A percentile compares a stretch with the other conserved stretches of the same genome.
These are phyloP conservation scores for Hirundichthys speculiger DNA, from an alignment of 2,113 vertebrate species.

Conservation along the genomic window DNA sequence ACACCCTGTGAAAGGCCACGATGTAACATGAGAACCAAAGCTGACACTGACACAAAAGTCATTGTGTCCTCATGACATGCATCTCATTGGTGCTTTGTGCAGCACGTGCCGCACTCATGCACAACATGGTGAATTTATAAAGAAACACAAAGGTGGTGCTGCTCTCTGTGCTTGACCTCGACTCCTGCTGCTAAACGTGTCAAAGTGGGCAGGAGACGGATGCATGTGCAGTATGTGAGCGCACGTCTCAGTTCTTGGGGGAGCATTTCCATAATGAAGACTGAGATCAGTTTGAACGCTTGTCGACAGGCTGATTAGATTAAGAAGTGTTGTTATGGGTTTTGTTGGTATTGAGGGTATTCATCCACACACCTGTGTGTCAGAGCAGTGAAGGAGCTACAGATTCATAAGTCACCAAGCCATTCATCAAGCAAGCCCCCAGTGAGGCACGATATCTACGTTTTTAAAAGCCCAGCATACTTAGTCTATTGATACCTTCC, in stretches of 20 bases:
- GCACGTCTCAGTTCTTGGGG: constrained; percentile 10
- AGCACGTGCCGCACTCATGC: not conserved
- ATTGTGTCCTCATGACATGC: constrained; percentile 38
- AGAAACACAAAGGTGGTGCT: constrained; percentile 3
- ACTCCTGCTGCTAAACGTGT: constrained; percentile 32
- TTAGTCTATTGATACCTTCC: constrained; percentile 12
- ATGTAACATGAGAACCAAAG: constrained; percentile 35
- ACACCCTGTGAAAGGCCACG: constrained; percentile 41
- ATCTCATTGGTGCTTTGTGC: constrained; percentile 26
- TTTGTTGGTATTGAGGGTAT: not conserved
- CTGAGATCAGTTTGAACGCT: not conserved
- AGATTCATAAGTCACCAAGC: not conserved
- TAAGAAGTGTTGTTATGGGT: constrained; percentile 5
- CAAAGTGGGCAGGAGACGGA: constrained; percentile 13
- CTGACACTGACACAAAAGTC: constrained; percentile 42
- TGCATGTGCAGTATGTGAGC: constrained; percentile 5
- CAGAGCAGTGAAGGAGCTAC: not conserved
- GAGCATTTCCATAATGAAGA: constrained; percentile 26
- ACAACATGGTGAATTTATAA: not conserved
- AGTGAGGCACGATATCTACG: constrained; percentile 30
- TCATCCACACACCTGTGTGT: too few species aligned
- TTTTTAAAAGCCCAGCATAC: not conserved
- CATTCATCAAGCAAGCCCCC: constrained; percentile 40
- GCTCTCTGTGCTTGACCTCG: constrained; percentile 47
- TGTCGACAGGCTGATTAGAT: constrained; percentile 26